Evolutionary conservation across 2,888 invertebrate genomes (phyloP), one percentile per base, ranked within the genome.

Genomic region (Hydrotaea diabolus): DNA sequence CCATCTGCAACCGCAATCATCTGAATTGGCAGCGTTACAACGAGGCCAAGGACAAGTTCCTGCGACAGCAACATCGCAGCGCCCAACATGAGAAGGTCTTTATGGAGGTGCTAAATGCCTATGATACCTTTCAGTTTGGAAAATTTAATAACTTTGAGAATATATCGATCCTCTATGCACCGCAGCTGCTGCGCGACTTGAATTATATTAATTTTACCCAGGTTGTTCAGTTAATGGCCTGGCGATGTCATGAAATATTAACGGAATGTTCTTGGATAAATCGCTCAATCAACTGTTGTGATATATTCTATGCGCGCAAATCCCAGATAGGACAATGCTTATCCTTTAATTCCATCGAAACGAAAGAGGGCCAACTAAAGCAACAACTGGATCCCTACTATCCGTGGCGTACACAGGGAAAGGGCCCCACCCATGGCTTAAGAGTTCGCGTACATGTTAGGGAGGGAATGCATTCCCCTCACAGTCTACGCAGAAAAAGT

Each of bases 241-340:
- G 91, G 90, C 88, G 88, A 2, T 93, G 93, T 78, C 88, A 92
- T 23, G 93, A 93, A 72, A 79, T 93, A 15, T 77, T 92, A 0
- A 55, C 17, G 0, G 75, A 87, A 1, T 93, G 93, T 81, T 90
- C 90, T 87, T 93, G 93, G 93, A 88, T 92, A 1, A 89, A 90
- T 53, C 79, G 87, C 21, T 19, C 88, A 1, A 87, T 90, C 2
- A 87, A 93, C 53, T 94, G 93, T 82, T 93, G 93, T 86, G 90
- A 91, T 4, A 88, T 93, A 19, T 93, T 93, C 78, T 90, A 92
- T n/a, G 87, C 87, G 13, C 93, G 93, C 21, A 91, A 90, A 39
- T 91, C 92, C 1, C 92, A 92, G 64, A 89, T 90, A 66, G 93
- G 93, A 0, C 86, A 90, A 43, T 93, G 93, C 82, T 91, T 92